Evolutionary conservation across 2,888 invertebrate genomes (phyloP), one percentile per base, ranked within the genome.

Genomic region (Drosophila anomalata): DNA sequence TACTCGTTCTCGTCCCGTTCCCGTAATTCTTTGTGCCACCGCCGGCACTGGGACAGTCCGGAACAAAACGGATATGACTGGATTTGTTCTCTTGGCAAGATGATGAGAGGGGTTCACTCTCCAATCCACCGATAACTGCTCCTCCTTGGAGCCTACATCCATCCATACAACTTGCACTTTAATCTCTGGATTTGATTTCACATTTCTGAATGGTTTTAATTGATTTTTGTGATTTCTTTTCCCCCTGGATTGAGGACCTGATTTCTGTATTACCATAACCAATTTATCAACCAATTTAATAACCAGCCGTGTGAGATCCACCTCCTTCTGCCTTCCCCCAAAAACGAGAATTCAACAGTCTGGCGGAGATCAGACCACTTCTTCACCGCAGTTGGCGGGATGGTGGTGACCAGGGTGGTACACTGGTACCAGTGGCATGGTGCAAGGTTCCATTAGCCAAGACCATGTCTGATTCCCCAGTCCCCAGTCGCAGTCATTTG

Each of bases 401-500:
- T 17, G 17, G 17, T 17, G 17, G 17, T 17, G 17, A 17, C 1
- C 17, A 17, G 17, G 17, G 17, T 1, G 17, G 17, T 17, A 17
- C 17, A 17, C 17, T 17, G 17, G 36, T 59, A 14, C 29, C 36
- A 39, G 62, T 55, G 60, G 65, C 63, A 61, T 56, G 70, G 51
- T 77, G 75, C 79, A 81, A 78, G 85, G 75, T 75, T 82, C 69
- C 80, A 86, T 79, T 86, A 77, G 80, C 67, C 73, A 68, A 70
- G 63, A 67, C 69, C 63, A 59, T 73, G 70, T 57, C 57, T 39
- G 55, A 46, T 12, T 55, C 55, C 29, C 55, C 41, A 59, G 47
- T 58, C 50, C 26, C 55, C 41, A 59, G 41, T 42, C 59, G 31
- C 41, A 61, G 41, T 59, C 51, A 14, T 9, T 50, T 22, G 6